Evolutionary conservation across 2,888 invertebrate species (phyloP).

Genomic region (Apocheima hispidaria): DNA sequence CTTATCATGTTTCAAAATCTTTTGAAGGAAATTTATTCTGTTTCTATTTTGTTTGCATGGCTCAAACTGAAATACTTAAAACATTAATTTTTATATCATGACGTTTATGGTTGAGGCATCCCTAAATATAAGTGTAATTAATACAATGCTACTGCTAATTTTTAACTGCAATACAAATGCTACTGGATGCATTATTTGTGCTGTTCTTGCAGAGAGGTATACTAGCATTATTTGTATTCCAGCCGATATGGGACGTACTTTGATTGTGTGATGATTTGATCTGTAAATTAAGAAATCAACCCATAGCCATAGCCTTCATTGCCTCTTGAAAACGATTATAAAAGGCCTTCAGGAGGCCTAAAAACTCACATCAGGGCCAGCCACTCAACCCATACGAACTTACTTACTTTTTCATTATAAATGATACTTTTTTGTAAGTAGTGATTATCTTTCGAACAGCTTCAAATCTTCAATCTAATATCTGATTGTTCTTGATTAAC

Average conservation of each 20-base stretch:
- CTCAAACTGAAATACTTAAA: conserved; percentile 1
- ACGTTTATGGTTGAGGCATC: conserved; percentile 15
- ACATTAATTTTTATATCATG: not conserved
- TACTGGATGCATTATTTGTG: not conserved
- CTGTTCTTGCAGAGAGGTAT: not conserved
- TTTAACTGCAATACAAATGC: conserved; percentile 12
- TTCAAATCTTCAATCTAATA: too few species aligned
- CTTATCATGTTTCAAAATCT: not conserved
- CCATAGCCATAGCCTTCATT: not conserved
- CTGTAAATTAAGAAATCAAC: not conserved
- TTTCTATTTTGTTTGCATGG: not conserved
- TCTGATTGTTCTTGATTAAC: too few species aligned
- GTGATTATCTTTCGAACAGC: too few species aligned
- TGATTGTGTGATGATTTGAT: conserved; percentile 7
- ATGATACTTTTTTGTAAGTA: too few species aligned
- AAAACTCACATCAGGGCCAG: too few species aligned
- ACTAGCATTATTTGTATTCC: conserved; percentile 8
- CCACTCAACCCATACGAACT: too few species aligned
- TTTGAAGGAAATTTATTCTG: not conserved
- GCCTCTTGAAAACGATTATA: too few species aligned
- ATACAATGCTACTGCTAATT: conserved; percentile 1
- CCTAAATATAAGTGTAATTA: conserved; percentile 6
- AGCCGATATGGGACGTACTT: not conserved
- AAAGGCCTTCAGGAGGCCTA: too few species aligned
- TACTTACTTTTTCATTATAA: too few species aligned